phyloP scores from a whole-genome alignment of 2,113 vertebrate species.

The Ammodytes marinus region DNA sequence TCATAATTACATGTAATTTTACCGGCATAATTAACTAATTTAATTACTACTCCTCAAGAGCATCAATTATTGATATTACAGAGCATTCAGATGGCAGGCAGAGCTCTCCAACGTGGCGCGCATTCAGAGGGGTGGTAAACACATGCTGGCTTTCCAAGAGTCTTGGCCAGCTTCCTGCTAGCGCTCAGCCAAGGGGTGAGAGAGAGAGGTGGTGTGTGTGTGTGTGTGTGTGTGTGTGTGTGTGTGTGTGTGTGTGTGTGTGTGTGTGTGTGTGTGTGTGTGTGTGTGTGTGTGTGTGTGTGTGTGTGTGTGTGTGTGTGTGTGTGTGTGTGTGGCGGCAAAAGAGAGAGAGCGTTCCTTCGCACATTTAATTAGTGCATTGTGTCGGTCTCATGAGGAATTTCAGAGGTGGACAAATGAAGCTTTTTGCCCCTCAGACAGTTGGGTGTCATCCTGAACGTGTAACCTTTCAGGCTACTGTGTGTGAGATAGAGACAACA shows the following conservation, averaged over 20 bases:
- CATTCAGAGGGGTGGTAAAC: constrained; percentile 98
- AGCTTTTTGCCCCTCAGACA: constrained; percentile 49
- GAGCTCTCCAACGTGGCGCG: constrained; percentile 94
- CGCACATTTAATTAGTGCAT: constrained; percentile 59
- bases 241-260: constrained; percentile 15
- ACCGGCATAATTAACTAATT: constrained; percentile 99
- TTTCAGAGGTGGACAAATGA: constrained; percentile 61
- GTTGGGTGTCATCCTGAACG: constrained; percentile 23
- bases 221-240: background rate
- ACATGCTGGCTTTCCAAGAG: constrained; percentile 87
- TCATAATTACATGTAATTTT: constrained; percentile 99
- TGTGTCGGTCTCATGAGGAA: constrained; percentile 47
- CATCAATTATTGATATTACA: constrained; percentile 99
- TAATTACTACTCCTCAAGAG: constrained; percentile 99
- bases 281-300: constrained; percentile 1
- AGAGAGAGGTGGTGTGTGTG: constrained; percentile 23
- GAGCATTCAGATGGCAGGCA: constrained; percentile 97
- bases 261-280: too few species aligned
- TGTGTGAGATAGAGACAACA: background rate
- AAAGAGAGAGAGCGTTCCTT: constrained; percentile 39
- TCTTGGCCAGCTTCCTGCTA: constrained; percentile 86
- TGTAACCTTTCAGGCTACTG: constrained; percentile 18
- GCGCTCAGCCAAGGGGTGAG: constrained; percentile 51
- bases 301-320: constrained; percentile 30
- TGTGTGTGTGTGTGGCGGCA: constrained; percentile 17